phyloP scores from a whole-genome alignment of 2,888 invertebrate genomes.

The Dascillus cervinus region DNA sequence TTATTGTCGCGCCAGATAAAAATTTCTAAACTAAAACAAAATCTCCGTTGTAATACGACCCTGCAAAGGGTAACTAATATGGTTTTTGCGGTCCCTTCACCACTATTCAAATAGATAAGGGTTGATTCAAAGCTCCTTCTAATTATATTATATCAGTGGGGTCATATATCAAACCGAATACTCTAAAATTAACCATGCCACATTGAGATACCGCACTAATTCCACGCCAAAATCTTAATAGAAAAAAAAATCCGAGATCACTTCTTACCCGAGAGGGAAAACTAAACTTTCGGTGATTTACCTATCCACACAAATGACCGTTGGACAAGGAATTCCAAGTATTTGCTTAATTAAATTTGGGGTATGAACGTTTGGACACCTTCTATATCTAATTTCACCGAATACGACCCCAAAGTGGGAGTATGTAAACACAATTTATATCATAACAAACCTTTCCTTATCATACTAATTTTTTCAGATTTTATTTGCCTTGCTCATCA shows the following conservation, averaged over 20 bases:
- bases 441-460: no score
- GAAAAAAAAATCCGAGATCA: no score
- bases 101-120: conserved; percentile 44
- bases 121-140: conserved; percentile 41
- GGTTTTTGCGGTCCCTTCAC: conserved; percentile 41
- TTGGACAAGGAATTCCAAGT: conserved; percentile 26
- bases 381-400: conserved; percentile 2
- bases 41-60: conserved; percentile 31
- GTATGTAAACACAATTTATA: no score
- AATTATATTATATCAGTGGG: conserved; percentile 43
- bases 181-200: conserved; percentile 17
- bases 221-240: no score
- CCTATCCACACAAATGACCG: conserved; percentile 25
- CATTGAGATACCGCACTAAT: conserved; percentile 18
- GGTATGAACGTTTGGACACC: conserved; percentile 18
- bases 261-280: no score
- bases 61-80: conserved; percentile 41
- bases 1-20: no score
- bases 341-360: conserved; percentile 30
- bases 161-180: conserved; percentile 41
- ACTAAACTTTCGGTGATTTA: conserved; percentile 8
- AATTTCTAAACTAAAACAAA: conserved; percentile 15
- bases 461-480: no score
- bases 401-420: no score
- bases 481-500: no score